phyloP scores from a whole-genome alignment of 2,888 invertebrate genomes.

The Neoaliturus tenellus region DNA sequence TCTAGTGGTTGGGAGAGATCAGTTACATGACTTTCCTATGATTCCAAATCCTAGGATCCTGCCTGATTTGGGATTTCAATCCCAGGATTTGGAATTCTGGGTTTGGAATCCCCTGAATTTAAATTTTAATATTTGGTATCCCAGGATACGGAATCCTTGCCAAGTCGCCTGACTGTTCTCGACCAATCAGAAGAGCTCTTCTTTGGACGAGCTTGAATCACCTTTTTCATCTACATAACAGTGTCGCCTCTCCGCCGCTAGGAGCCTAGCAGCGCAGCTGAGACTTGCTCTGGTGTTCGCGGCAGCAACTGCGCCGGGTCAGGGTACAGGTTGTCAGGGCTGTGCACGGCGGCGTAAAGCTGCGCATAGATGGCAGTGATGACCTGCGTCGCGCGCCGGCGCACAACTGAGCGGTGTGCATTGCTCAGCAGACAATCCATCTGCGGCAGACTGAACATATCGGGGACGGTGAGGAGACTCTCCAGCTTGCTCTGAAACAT shows the following conservation, averaged over 20 bases:
- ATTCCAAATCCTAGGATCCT: too few species aligned
- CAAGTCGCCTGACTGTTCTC: too few species aligned
- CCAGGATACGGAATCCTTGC: too few species aligned
- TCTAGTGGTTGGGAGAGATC: too few species aligned
- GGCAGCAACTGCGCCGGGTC: constrained; percentile 84
- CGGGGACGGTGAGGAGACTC: constrained; percentile 89
- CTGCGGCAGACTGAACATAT: constrained; percentile 89
- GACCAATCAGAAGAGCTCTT: too few species aligned
- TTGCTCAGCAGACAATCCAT: constrained; percentile 89
- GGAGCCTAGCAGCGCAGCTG: constrained; percentile 53
- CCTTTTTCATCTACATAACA: too few species aligned
- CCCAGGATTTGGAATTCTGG: too few species aligned
- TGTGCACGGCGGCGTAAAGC: constrained; percentile 86
- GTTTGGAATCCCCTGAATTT: too few species aligned
- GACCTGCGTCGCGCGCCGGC: constrained; percentile 89
- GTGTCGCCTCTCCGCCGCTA: background rate
- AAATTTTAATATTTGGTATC: too few species aligned
- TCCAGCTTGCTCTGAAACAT: constrained; percentile 88
- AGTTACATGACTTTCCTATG: too few species aligned
- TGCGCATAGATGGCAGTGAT: constrained; percentile 93
- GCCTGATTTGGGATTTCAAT: too few species aligned
- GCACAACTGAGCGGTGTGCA: constrained; percentile 83
- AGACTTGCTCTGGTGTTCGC: constrained; percentile 79
- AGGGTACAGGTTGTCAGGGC: constrained; percentile 86
- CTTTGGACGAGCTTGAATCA: too few species aligned